Percentiles rank a stretch among this genome's conserved stretches.
Conservation (phyloP, 2,113 vertebrate species). For the Gymnarchus niloticus region DNA sequence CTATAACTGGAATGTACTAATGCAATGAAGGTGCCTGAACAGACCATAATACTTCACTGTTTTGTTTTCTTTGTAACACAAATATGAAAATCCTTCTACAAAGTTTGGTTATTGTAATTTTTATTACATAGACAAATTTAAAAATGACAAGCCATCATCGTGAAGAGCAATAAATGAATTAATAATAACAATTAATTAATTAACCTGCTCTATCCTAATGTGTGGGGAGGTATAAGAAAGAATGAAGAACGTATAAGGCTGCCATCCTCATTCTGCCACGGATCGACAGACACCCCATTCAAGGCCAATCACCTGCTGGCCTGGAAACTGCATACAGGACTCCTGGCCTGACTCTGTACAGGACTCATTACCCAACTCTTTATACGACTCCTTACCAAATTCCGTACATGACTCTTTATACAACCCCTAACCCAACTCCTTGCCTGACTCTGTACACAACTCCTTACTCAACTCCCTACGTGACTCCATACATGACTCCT, state of each 20-base stretch:
- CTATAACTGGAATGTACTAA: neutral
- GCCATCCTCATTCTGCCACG: neutral
- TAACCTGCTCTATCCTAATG: neutral
- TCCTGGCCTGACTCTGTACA: neutral
- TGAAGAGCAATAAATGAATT: neutral
- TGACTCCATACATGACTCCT: too few relatives aligned
- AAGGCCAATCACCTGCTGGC: neutral
- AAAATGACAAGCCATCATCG: neutral
- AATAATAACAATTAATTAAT: too few relatives aligned
- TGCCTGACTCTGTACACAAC: neutral
- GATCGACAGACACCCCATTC: neutral
- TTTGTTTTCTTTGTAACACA: neutral
- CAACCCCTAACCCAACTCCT: too few relatives aligned
- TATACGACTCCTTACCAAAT: too few relatives aligned
- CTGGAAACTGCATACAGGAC: neutral
- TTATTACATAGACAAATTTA: neutral
- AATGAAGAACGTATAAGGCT: neutral
- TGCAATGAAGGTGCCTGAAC: neutral
- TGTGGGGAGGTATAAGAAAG: too few relatives aligned
- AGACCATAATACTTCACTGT: too few relatives aligned
- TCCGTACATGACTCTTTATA: too few relatives aligned
- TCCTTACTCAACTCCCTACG: too few relatives aligned
- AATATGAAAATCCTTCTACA: neutral
- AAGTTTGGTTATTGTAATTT: too few relatives aligned
- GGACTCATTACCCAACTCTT: too few relatives aligned